phyloP scores from a whole-genome alignment of 1,140 invertebrate genomes.

The Ceratosolen fusciceps region DNA sequence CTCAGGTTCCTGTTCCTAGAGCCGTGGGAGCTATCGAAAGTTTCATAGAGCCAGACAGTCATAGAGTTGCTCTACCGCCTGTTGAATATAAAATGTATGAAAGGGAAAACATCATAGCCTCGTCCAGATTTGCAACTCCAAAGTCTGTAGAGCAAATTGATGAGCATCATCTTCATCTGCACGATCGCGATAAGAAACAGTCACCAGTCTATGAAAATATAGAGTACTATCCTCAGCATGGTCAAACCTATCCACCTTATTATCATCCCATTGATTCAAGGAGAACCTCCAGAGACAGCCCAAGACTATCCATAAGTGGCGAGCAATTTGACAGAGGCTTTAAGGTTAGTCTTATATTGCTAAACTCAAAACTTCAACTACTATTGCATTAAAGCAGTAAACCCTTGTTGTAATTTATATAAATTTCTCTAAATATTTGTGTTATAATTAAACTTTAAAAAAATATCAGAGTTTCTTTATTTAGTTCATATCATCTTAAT shows the following conservation, averaged over 20 bases:
- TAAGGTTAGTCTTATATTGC: conserved; percentile 52
- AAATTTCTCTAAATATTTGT: too few species aligned
- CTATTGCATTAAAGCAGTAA: too few species aligned
- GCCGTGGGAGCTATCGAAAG: conserved; percentile 72
- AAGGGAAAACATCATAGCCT: conserved; percentile 77
- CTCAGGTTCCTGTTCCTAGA: conserved; percentile 64
- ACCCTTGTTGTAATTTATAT: too few species aligned
- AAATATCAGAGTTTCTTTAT: too few species aligned
- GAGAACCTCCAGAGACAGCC: conserved; percentile 65
- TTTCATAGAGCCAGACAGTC: conserved; percentile 68
- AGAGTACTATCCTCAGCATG: conserved; percentile 78
- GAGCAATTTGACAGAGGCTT: conserved; percentile 74
- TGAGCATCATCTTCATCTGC: conserved; percentile 55
- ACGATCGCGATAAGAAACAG: conserved; percentile 56
- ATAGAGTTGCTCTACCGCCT: conserved; percentile 48
- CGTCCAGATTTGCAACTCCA: conserved; percentile 83
- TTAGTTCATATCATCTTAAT: too few species aligned
- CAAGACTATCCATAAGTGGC: conserved; percentile 66
- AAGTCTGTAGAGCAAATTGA: conserved; percentile 77
- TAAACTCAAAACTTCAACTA: too few species aligned
- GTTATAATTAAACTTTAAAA: too few species aligned
- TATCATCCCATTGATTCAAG: conserved; percentile 73
- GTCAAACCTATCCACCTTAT: conserved; percentile 74
- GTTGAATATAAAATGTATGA: conserved; percentile 77
- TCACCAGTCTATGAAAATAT: conserved; percentile 86